Evolutionary conservation across 2,888 invertebrate genomes (phyloP).

Genomic region (Meandrusa payeni): DNA sequence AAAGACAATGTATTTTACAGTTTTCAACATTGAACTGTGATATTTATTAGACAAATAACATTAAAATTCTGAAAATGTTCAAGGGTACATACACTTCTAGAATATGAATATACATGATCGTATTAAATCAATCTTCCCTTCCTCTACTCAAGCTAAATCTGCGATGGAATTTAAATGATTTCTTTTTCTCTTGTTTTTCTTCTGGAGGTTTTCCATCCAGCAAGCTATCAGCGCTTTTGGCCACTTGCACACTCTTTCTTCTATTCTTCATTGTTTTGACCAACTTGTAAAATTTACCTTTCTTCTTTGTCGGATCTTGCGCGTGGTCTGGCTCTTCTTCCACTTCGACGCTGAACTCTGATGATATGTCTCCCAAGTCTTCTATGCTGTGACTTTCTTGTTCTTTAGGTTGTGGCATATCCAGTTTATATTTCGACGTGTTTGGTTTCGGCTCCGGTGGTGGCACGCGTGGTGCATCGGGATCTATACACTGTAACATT

Average conservation of each 20-base stretch:
- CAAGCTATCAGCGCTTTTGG: slow-evolving; percentile 69
- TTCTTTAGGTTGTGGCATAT: slow-evolving; percentile 54
- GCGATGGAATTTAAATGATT: slow-evolving; percentile 69
- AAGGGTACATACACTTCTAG: background rate
- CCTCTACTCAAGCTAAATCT: slow-evolving; percentile 71
- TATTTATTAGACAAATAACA: too few species aligned
- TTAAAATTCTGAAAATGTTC: background rate
- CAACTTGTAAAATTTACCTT: slow-evolving; percentile 69
- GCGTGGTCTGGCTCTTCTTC: slow-evolving; percentile 59
- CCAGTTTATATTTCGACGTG: slow-evolving; percentile 59
- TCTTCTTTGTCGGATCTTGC: slow-evolving; percentile 61
- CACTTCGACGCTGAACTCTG: slow-evolving; percentile 74
- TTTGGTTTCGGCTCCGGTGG: slow-evolving; percentile 60
- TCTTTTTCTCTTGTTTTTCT: slow-evolving; percentile 64
- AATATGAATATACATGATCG: too few species aligned
- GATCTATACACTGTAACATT: slow-evolving; percentile 63
- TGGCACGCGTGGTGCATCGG: slow-evolving; percentile 61
- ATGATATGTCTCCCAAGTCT: slow-evolving; percentile 73
- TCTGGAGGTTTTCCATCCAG: slow-evolving; percentile 54
- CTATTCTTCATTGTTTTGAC: slow-evolving; percentile 75
- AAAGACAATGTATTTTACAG: too few species aligned
- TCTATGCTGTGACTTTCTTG: slow-evolving; percentile 68
- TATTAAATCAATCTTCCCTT: slow-evolving; percentile 68
- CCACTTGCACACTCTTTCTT: slow-evolving; percentile 72
- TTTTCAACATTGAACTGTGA: background rate